A percentile compares a stretch with the other conserved stretches of the same genome.
phyloP scores from a whole-genome alignment of 2,113 vertebrate genomes.

The Dipodomys ordii region DNA sequence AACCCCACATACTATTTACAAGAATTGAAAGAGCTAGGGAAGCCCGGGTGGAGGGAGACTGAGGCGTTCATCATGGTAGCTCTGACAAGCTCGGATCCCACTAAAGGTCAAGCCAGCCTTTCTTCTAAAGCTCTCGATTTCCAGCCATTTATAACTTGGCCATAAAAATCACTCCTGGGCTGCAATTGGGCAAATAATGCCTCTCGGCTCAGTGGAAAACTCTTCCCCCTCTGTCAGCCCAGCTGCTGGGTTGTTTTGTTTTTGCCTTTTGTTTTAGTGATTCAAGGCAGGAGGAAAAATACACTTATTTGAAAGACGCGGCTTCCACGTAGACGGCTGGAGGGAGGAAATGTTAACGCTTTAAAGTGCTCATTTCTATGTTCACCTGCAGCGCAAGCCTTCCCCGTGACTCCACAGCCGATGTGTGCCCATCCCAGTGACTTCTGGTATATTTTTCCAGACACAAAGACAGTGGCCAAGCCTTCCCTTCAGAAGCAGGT shows the following conservation, averaged over 20 bases:
- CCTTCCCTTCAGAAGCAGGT: constrained; percentile 28
- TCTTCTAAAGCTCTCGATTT: constrained; percentile 78
- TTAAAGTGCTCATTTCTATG: constrained; percentile 51
- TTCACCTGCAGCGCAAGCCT: background rate
- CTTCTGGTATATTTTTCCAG: constrained; percentile 66
- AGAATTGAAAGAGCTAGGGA: constrained; percentile 70
- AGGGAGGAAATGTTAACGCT: constrained; percentile 52
- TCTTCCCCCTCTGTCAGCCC: constrained; percentile 7
- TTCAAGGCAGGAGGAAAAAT: constrained; percentile 55
- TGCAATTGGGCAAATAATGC: constrained; percentile 71
- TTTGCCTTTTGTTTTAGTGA: constrained; percentile 75
- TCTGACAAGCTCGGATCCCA: constrained; percentile 62
- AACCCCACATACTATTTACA: constrained; percentile 58
- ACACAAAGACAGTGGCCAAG: constrained; percentile 30
- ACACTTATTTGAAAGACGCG: constrained; percentile 61
- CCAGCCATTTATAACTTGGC: constrained; percentile 77
- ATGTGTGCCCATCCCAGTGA: background rate
- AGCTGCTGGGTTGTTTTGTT: constrained; percentile 47
- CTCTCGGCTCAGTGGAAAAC: constrained; percentile 70
- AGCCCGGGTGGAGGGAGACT: background rate
- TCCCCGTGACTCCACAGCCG: constrained; percentile 1
- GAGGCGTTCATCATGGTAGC: constrained; percentile 63
- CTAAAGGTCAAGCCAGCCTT: constrained; percentile 70
- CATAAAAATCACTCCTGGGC: constrained; percentile 74
- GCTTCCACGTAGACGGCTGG: constrained; percentile 45